These are phyloP conservation scores for Pollenia griseotomentosa DNA, from an alignment of 2,888 invertebrate genomes.

Conservation along the genomic window DNA sequence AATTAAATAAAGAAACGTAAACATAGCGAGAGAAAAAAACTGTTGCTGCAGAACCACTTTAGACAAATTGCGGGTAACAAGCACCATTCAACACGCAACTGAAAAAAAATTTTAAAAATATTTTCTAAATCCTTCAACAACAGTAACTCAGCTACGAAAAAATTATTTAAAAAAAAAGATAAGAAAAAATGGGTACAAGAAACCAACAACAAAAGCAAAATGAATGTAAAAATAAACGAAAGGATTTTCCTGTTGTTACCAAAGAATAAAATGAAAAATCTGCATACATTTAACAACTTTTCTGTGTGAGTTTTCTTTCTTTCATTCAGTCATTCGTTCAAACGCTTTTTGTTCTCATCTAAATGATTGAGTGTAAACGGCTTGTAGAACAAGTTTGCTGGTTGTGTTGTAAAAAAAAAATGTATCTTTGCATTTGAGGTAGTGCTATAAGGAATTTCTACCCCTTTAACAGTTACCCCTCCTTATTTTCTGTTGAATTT, in stretches of 20 bases:
- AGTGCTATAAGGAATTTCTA: conserved; percentile 30
- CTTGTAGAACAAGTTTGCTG: conserved; percentile 63
- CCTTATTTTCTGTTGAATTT: conserved; percentile 3
- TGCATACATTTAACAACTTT: conserved; percentile 75
- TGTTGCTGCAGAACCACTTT: conserved; percentile 78
- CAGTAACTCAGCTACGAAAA: conserved; percentile 60
- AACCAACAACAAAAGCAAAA: conserved; percentile 46
- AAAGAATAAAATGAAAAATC: conserved; percentile 75
- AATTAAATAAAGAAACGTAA: conserved; percentile 8
- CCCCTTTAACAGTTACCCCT: conserved; percentile 65
- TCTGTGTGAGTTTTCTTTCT: conserved; percentile 55
- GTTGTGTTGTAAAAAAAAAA: conserved; percentile 38
- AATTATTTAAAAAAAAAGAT: conserved; percentile 55
- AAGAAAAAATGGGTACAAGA: conserved; percentile 63
- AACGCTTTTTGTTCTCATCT: conserved; percentile 53
- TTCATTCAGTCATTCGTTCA: conserved; percentile 13
- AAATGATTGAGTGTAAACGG: conserved; percentile 75
- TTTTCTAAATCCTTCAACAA: conserved; percentile 74
- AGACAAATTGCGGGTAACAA: conserved; percentile 82
- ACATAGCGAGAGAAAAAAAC: conserved; percentile 40
- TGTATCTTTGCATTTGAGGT: conserved; percentile 7
- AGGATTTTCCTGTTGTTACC: conserved; percentile 71
- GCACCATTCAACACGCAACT: conserved; percentile 75
- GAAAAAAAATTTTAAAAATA: conserved; percentile 68
- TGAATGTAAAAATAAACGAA: conserved; percentile 68